Evolutionary conservation across 2,113 vertebrate genomes (phyloP).

Genomic region (Tichodroma muraria): DNA sequence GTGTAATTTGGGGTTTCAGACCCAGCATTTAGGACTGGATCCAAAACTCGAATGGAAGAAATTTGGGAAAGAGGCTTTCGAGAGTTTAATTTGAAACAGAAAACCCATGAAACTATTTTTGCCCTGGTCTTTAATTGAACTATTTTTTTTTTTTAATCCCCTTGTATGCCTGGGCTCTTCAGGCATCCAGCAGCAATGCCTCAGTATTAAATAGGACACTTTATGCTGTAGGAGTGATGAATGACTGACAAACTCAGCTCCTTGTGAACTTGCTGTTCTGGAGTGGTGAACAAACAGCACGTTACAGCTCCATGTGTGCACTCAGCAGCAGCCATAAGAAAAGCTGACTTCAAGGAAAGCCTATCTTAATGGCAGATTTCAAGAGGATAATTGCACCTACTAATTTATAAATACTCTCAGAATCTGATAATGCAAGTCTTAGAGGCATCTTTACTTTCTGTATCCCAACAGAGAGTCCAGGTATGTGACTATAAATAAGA

Average conservation of each 20-base stretch:
- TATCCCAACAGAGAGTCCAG: not conserved
- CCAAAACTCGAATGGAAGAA: not conserved
- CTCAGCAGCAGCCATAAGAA: not conserved
- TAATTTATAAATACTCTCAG: not conserved
- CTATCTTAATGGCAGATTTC: not conserved
- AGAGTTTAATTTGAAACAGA: conserved; percentile 48
- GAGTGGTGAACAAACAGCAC: not conserved
- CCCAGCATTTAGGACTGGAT: not conserved
- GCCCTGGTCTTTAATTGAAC: not conserved
- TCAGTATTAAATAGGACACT: conserved; percentile 4
- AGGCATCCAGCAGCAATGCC: not conserved
- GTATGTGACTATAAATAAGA: not conserved
- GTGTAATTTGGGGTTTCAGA: conserved; percentile 12
- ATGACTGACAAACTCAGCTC: not conserved
- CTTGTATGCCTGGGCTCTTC: not conserved
- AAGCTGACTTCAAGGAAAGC: not conserved
- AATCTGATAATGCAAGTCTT: not conserved
- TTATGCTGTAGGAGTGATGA: not conserved
- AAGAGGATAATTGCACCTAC: not conserved
- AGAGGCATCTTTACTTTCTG: not conserved
- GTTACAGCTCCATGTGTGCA: not conserved
- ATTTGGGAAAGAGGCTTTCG: conserved; percentile 22
- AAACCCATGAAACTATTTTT: conserved; percentile 12
- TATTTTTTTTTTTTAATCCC: not conserved
- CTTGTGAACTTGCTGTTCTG: not conserved